Percentiles rank a stretch among this genome's conserved stretches.
Conservation (phyloP, 2,113 vertebrate genomes). For the Brevimyrus niger region DNA sequence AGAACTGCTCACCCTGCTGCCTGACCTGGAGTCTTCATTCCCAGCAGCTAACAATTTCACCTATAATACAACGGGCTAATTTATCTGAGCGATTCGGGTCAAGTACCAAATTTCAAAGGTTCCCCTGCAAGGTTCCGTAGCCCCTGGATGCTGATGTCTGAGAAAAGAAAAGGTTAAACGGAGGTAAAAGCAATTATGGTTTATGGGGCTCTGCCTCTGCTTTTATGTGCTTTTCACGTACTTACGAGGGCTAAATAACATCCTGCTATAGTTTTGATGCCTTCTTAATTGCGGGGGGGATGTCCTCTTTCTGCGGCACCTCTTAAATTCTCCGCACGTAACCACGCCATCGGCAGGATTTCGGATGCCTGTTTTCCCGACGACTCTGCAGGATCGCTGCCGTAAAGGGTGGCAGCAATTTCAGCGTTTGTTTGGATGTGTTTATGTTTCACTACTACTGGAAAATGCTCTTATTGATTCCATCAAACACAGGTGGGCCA, state of each 20-base stretch:
- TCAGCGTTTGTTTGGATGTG: not conserved
- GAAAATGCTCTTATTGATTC: not conserved
- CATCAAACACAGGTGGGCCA: not conserved
- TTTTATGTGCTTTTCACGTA: not conserved
- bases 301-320: not conserved
- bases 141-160: not conserved
- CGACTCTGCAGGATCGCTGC: not conserved
- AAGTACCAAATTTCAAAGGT: not conserved
- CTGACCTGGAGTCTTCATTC: not conserved
- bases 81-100: not conserved
- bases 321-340: not conserved
- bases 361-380: not conserved
- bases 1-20: not conserved
- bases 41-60: not conserved
- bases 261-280: not conserved
- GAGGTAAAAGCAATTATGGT: not conserved
- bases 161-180: not conserved
- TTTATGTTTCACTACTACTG: not conserved
- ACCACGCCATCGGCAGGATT: not conserved
- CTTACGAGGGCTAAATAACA: not conserved
- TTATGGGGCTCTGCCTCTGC: not conserved
- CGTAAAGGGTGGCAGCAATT: not conserved
- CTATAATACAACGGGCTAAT: not conserved
- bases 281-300: not conserved
- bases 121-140: not conserved